These are phyloP conservation scores for Schlechtendalia chinensis DNA, from an alignment of 1,140 invertebrate species.

Conservation along the genomic window DNA sequence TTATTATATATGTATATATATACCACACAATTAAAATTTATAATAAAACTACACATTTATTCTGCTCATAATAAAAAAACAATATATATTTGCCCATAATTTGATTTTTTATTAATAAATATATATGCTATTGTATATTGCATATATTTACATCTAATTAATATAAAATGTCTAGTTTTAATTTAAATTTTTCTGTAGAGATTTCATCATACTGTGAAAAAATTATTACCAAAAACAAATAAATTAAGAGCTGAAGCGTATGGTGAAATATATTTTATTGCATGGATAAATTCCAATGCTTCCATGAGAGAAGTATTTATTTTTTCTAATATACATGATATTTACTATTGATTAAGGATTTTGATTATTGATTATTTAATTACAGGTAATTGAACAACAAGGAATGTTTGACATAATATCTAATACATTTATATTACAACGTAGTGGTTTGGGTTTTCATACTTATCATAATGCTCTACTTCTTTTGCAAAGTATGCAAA, in stretches of 20 bases:
- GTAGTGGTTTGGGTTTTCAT: neutral
- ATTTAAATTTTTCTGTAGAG: neutral
- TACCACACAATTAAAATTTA: neutral
- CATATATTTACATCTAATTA: too few species aligned
- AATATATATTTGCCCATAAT: too few species aligned
- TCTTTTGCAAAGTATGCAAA: constrained; percentile 36
- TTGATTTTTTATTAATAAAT: too few species aligned
- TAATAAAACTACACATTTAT: neutral
- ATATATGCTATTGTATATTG: too few species aligned
- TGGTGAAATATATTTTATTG: constrained; percentile 41
- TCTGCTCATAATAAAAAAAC: too few species aligned
- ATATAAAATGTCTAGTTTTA: neutral
- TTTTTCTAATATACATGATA: neutral
- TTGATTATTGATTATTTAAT: neutral
- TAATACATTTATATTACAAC: constrained; percentile 21
- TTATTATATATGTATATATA: too few species aligned
- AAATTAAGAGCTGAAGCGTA: constrained; percentile 22
- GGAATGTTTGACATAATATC: constrained; percentile 45
- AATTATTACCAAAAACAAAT: neutral
- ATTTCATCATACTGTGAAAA: constrained; percentile 16
- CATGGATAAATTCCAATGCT: constrained; percentile 39
- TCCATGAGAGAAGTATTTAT: constrained; percentile 27
- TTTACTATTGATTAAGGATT: neutral
- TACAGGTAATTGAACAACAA: constrained; percentile 41
- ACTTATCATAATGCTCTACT: constrained; percentile 36